phyloP scores from a whole-genome alignment of 2,113 vertebrate species.

The Probosciger aterrimus region DNA sequence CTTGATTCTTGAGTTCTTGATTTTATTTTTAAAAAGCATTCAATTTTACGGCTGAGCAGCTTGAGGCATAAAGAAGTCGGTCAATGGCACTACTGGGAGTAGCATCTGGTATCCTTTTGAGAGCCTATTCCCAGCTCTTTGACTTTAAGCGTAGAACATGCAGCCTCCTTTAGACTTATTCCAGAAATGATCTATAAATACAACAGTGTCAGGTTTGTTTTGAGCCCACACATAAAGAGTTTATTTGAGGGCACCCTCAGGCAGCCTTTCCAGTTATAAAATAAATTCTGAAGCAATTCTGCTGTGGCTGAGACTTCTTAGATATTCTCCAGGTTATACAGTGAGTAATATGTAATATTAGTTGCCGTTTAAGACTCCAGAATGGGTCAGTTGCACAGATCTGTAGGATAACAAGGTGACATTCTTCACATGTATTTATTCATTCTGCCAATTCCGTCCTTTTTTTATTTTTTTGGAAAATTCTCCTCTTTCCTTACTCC shows the following conservation, averaged over 20 bases:
- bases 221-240: constrained; percentile 21
- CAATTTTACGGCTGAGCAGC: constrained; percentile 36
- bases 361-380: not conserved
- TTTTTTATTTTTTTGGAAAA: not conserved
- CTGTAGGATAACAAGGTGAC: not conserved
- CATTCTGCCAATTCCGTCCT: not conserved
- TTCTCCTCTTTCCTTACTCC: not conserved
- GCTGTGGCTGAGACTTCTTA: not conserved
- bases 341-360: not conserved
- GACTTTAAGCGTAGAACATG: not conserved
- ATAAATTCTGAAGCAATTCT: not conserved
- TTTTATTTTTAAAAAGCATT: constrained; percentile 54
- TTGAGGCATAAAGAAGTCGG: constrained; percentile 20
- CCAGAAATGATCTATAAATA: constrained; percentile 58
- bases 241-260: constrained; percentile 50
- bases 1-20: constrained; percentile 7
- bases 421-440: not conserved
- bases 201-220: not conserved
- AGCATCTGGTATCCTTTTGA: constrained; percentile 15
- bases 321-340: not conserved
- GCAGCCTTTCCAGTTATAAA: constrained; percentile 44
- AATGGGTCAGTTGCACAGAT: not conserved
- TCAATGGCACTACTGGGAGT: constrained; percentile 10
- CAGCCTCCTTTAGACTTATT: constrained; percentile 20
- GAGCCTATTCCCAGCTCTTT: constrained; percentile 8